Evolutionary conservation across 1,140 invertebrate species (phyloP), one percentile per base, ranked within the genome.

Genomic region (Lamellibrachia luymesi): DNA sequence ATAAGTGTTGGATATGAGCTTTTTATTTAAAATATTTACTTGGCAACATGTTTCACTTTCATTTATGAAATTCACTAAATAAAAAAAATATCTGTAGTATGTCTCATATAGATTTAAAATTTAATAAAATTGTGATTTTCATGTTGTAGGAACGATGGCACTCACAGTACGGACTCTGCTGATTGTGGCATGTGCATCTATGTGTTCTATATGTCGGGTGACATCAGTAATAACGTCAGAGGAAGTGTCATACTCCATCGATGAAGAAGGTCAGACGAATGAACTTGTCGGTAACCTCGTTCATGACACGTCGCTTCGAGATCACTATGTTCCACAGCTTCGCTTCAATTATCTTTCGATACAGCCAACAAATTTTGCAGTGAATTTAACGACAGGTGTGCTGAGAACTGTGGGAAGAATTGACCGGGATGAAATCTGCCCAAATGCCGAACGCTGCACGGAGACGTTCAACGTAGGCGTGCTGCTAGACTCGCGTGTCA

Each of bases 341-440:
- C 13, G 25, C 7, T 80, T 80, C 64, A 80, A 80, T 80, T 80
- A 80, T 22, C 64, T 80, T 80, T 80, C 64, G 7, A 80, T 22
- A 22, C 13, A 80, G 64, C 64, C 64, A 80, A 80, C 5, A 22
- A 10, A 17, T 17, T 80, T 80, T 80, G 64, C 64, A 80, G 64
- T 80, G 64, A 17, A 80, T 22, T 80, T 80, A 80, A 80, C 1
- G 13, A 80, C 27, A 27, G 92, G 92, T 13, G 50, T 90, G 27
- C n/a, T 93, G 8, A 38, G n/a, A 50, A 93, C 92, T 49, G 38
- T n/a, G 38, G 52, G 50, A 49, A 89, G 38, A 13, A 93, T 93
- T 27, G 92, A 93, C 92, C 52, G 92, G 2, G 92, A 93, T 5
- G 92, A 6, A 64, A 5, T 93, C 38, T 93, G 92, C 27, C 52